Evolutionary conservation across 1,140 invertebrate genomes (phyloP).

Genomic region (Caenorhabditis briggsae): DNA sequence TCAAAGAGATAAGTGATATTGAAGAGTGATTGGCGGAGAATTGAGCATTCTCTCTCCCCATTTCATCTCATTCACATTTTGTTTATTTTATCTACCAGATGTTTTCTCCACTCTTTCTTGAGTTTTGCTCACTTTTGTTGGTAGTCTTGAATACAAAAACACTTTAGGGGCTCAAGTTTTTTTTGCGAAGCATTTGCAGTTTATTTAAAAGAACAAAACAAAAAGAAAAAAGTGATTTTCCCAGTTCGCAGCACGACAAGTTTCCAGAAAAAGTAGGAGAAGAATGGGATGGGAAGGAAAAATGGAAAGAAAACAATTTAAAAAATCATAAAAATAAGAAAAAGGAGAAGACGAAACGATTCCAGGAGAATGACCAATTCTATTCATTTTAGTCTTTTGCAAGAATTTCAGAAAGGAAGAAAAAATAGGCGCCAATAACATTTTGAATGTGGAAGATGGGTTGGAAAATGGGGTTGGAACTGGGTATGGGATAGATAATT

Average conservation of each 20-base stretch:
- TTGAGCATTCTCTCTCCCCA: neutral
- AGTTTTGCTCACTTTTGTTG: neutral
- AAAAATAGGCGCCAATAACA: conserved; percentile 25
- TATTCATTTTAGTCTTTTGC: neutral
- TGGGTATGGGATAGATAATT: neutral
- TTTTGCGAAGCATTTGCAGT: conserved; percentile 44
- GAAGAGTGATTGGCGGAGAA: conserved; percentile 5
- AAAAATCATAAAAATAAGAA: neutral
- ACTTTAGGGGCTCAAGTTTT: neutral
- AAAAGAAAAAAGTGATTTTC: conserved; percentile 36
- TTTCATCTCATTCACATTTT: conserved; percentile 34
- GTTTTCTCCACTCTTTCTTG: neutral
- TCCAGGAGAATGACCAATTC: neutral
- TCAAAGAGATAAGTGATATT: conserved; percentile 22
- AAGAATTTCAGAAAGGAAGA: neutral
- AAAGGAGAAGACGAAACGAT: neutral
- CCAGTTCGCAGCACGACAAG: neutral
- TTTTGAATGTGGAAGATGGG: conserved; percentile 34
- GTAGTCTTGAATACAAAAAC: neutral
- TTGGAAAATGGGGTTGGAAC: neutral
- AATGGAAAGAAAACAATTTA: neutral
- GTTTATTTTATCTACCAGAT: conserved; percentile 52
- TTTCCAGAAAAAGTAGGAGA: neutral
- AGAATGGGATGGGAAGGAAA: neutral
- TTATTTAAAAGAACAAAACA: conserved; percentile 48